Conservation (phyloP, 2,888 invertebrate species). For the Nomada lathburiana region DNA sequence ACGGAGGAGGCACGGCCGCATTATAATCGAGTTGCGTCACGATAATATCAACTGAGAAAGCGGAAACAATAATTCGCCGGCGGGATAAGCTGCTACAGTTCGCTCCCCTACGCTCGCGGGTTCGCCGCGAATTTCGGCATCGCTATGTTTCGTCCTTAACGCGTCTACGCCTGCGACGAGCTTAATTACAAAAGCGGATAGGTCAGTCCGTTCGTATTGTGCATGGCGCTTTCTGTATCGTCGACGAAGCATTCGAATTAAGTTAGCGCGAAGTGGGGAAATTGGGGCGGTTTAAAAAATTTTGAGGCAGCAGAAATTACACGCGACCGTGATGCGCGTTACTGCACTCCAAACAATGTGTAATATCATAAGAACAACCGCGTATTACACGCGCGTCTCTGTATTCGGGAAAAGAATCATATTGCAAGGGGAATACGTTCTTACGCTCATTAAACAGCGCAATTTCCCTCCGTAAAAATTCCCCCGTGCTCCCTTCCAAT, state of each 20-base stretch:
- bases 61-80: constrained; percentile 71
- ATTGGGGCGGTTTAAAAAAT: not conserved
- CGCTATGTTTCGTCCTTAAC: too few species aligned
- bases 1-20: constrained; percentile 54
- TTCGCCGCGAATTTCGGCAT: not conserved
- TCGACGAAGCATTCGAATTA: too few species aligned
- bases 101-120: constrained; percentile 52
- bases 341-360: not conserved
- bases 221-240: too few species aligned
- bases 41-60: constrained; percentile 70
- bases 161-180: too few species aligned
- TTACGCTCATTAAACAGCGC: constrained; percentile 21
- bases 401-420: constrained; percentile 24
- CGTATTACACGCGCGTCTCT: not conserved
- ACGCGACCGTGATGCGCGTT: not conserved
- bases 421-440: not conserved
- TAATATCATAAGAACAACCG: not conserved
- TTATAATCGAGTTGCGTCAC: constrained; percentile 69
- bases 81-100: constrained; percentile 66
- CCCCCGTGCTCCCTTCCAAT: constrained; percentile 12
- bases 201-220: not conserved
- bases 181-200: not conserved
- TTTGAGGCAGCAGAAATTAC: too few species aligned
- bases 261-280: not conserved
- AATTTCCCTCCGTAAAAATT: constrained; percentile 17